phyloP scores from a whole-genome alignment of 1,140 invertebrate species.

The Macrotrachela quadricornifera region DNA sequence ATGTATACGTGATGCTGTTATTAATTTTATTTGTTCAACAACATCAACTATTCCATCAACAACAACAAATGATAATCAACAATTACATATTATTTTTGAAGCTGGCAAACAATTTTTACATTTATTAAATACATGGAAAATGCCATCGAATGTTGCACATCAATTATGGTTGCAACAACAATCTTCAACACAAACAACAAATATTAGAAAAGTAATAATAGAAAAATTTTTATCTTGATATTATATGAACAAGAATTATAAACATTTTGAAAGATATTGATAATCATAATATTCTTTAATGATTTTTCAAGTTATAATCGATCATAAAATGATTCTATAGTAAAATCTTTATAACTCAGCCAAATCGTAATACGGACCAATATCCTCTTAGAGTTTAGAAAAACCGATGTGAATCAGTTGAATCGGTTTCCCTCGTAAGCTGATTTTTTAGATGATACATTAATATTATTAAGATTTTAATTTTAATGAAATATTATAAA shows the following conservation, averaged over 20 bases:
- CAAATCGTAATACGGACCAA: too few species aligned
- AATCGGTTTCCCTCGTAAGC: too few species aligned
- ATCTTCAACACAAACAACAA: slow-evolving; percentile 76
- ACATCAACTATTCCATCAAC: background rate
- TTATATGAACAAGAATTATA: background rate
- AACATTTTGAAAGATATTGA: too few species aligned
- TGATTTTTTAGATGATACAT: too few species aligned
- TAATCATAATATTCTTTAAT: too few species aligned
- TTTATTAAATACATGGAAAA: slow-evolving; percentile 78
- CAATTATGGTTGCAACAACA: slow-evolving; percentile 38
- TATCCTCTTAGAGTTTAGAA: too few species aligned
- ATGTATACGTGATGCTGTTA: background rate
- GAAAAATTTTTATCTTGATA: background rate
- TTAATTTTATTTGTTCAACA: slow-evolving; percentile 1
- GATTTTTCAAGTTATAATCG: too few species aligned
- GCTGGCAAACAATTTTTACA: slow-evolving; percentile 75
- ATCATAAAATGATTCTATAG: too few species aligned
- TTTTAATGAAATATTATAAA: background rate
- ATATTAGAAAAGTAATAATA: slow-evolving; percentile 43
- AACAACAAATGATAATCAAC: slow-evolving; percentile 19
- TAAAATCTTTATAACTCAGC: too few species aligned
- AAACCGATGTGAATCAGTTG: too few species aligned
- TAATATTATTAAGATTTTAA: too few species aligned
- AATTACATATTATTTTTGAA: slow-evolving; percentile 73
- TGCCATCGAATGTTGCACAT: slow-evolving; percentile 57